Base-by-base conservation (phyloP, 1,140 invertebrate species). In the Hycleus phaleratus region DNA sequence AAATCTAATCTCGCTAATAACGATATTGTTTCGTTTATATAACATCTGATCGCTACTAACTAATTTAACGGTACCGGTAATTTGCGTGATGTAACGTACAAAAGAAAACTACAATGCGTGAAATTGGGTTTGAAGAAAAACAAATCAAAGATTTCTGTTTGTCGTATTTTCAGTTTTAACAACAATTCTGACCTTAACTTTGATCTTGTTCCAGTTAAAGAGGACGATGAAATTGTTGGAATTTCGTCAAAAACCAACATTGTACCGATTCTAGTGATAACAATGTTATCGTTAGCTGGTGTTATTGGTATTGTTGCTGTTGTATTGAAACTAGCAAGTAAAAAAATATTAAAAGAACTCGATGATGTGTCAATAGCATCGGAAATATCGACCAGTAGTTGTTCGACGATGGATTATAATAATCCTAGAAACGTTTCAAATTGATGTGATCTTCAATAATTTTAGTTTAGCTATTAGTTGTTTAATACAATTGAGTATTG, bases 281-380 rank as follows among this genome's bases (percentile, higher is more conserved):
- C 67, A 7, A 58, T 72, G 52, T 50, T 72, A 26, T 65, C 63
- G 8, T 66, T 71, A n/a, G 64, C 67, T 5, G 71, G 65, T 4
- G 54, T 72, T 1, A 68, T 70, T 26, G 68, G 67, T 43, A 61
- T 71, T 24, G 60, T 68, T 11, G 63, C 66, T 7, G 62, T 66
- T 47, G 63, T 61, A 39, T 47, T 68, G 3, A 68, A 66, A 49
- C 64, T 68, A 12, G 58, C 60, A 9, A 58, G 55, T 7, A 67
- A 61, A 50, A 63, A 59, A 38, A n/a, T 42, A 8, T 39, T 64
- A 12, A 40, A 61, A 55, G 64, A 69, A 43, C 55, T 67, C 24
- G 69, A 71, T 47, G 65, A 67, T 46, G 47, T 70, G 10, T 71
- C 69, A n/a, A 64, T 71, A 32, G 65, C 64, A 38, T 71, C 69